Evolutionary conservation across 2,113 vertebrate species (phyloP).

Genomic region (Calidris pygmaea): DNA sequence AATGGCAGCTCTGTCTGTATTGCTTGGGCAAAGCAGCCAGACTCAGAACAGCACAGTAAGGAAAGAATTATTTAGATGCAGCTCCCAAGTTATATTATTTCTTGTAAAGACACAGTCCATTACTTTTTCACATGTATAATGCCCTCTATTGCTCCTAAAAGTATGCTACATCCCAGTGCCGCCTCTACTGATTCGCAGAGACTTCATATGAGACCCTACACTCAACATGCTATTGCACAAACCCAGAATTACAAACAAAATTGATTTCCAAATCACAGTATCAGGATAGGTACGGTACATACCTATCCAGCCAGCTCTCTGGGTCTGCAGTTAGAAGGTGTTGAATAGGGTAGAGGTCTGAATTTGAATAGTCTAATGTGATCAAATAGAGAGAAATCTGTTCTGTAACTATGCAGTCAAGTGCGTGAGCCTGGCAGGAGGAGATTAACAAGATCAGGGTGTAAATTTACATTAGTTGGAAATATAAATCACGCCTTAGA

Average conservation of each 20-base stretch:
- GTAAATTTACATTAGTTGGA: background rate
- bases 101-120: background rate
- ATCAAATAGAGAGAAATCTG: background rate
- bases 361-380: background rate
- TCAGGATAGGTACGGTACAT: background rate
- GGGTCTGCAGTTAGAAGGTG: background rate
- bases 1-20: background rate
- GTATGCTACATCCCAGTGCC: background rate
- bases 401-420: background rate
- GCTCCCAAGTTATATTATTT: background rate
- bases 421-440: background rate
- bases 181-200: background rate
- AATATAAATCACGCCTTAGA: background rate
- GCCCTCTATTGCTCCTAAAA: background rate
- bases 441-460: background rate
- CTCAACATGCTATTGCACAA: background rate
- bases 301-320: background rate
- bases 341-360: background rate
- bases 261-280: background rate
- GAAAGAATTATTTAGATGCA: background rate
- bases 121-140: background rate
- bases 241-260: background rate
- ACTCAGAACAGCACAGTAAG: background rate
- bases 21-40: background rate
- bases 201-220: background rate